Evolutionary conservation across 2,113 vertebrate genomes (phyloP), one percentile per base, ranked within the genome.

Genomic region (Misgurnus anguillicaudatus): DNA sequence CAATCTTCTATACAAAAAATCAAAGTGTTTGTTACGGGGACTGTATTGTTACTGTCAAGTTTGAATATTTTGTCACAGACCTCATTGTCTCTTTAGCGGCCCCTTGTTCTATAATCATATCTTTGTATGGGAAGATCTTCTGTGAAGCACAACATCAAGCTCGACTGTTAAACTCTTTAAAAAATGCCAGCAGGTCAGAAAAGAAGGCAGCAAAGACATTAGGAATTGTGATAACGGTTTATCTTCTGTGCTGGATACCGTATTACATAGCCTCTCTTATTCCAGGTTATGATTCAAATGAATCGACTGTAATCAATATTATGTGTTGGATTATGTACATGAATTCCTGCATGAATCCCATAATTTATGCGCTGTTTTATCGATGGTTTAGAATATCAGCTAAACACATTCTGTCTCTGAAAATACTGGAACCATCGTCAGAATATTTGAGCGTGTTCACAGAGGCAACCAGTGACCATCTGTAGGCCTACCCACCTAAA

Each of bases 361-460:
- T 70, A 5, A 70, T 70, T 8, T 70, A 70, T 53, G 67, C 67
- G 36, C 73, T 91, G 17, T 90, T 89, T 78, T 90, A 90, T 48
- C 80, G 77, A 0, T 91, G 90, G 89, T 91, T 89, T 78, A 86
- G 85, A 66, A 89, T 80, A 84, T 72, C 87, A 1, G 84, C 80
- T 3, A 86, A 79, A 77, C 42, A 69, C 14, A 87, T 88, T 75
- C 61, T 95, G 8, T 87, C 84, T n/a, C 42, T 88, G 24, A 83
- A 72, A 57, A 85, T 89, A 38, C 14, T 65, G 11, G 36, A 65
- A 11, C 14, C 38, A 9, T 58, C 55, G 3, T 61, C 55, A 9
- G 11, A 60, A 6, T 45, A 47, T 14, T 60, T 75, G 11, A 61
- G 19, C 10, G 8, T 75, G 7, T 63, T 62, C 5, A 3, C 67